Conservation (phyloP, 2,797 vertebrate genomes). For the Peromyscus aztecus region DNA sequence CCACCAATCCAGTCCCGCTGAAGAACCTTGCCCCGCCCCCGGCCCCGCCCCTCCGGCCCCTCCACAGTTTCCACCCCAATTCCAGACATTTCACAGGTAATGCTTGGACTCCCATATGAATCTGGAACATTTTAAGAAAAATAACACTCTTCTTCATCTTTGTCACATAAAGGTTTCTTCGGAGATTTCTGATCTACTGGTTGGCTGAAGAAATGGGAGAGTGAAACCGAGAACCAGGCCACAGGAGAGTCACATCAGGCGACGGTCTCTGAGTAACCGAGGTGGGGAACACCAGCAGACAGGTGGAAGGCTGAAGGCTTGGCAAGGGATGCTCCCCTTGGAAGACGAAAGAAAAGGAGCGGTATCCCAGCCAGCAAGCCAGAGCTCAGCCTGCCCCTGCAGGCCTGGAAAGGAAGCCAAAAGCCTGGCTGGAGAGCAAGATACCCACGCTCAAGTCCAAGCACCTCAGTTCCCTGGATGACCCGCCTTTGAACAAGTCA, state of each 20-base stretch:
- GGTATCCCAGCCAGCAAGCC: not conserved
- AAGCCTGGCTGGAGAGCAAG: not conserved
- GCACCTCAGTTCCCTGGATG: not conserved
- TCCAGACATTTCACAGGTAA: not conserved
- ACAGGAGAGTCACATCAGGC: not conserved
- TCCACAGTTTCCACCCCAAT: not conserved
- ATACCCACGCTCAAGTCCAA: not conserved
- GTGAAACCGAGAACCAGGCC: not conserved
- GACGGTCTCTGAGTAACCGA: not conserved
- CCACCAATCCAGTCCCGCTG: not conserved
- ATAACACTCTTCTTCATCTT: not conserved
- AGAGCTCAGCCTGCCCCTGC: not conserved
- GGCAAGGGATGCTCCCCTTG: not conserved
- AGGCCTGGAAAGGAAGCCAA: not conserved
- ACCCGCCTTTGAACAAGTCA: not conserved
- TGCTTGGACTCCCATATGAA: not conserved
- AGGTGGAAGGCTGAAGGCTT: not conserved
- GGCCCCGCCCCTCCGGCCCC: not conserved
- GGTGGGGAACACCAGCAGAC: not conserved
- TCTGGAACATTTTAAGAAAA: slow-evolving; percentile 1
- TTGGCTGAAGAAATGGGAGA: slow-evolving; percentile 2
- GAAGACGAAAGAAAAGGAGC: not conserved
- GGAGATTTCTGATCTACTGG: slow-evolving; percentile 9
- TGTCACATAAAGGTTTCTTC: not conserved
- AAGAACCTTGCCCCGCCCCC: not conserved